A percentile compares a stretch with the other conserved stretches of the same genome.
These are phyloP conservation scores for Aeoliscus strigatus DNA, from an alignment of 2,797 vertebrate genomes.

Conservation along the genomic window DNA sequence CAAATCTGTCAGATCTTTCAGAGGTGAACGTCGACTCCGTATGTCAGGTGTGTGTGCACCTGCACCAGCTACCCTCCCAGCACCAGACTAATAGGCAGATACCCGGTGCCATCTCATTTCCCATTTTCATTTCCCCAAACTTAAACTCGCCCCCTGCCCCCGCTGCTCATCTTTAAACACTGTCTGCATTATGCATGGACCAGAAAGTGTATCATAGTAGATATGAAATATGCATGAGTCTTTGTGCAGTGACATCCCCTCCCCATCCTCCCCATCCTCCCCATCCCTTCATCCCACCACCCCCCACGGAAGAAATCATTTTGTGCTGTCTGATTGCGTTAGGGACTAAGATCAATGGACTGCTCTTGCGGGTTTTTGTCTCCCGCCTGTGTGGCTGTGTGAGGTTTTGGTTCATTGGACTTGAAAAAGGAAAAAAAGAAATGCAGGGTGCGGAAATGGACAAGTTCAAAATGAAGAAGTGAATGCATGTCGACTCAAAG, in stretches of 20 bases:
- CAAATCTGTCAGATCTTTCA: not conserved
- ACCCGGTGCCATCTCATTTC: conserved; percentile 43
- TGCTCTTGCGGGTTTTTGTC: conserved; percentile 9
- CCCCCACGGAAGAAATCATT: conserved; percentile 48
- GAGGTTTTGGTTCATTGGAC: conserved; percentile 31
- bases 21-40: conserved; percentile 15
- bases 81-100: conserved; percentile 25
- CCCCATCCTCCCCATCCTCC: no score
- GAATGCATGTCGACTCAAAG: conserved; percentile 29
- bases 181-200: conserved; percentile 69
- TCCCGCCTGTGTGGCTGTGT: conserved; percentile 2
- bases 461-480: conserved; percentile 18
- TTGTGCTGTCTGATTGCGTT: conserved; percentile 58
- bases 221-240: conserved; percentile 74
- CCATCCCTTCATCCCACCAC: conserved; percentile 1
- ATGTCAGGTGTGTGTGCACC: conserved; percentile 13
- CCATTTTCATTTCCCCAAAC: conserved; percentile 55
- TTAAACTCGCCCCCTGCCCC: conserved; percentile 28
- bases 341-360: conserved; percentile 49
- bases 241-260: conserved; percentile 23
- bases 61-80: no score
- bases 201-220: conserved; percentile 66
- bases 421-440: conserved; percentile 16
- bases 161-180: conserved; percentile 53
- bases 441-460: conserved; percentile 12